phyloP scores from a whole-genome alignment of 2,113 vertebrate species.

The Oceanites oceanicus region DNA sequence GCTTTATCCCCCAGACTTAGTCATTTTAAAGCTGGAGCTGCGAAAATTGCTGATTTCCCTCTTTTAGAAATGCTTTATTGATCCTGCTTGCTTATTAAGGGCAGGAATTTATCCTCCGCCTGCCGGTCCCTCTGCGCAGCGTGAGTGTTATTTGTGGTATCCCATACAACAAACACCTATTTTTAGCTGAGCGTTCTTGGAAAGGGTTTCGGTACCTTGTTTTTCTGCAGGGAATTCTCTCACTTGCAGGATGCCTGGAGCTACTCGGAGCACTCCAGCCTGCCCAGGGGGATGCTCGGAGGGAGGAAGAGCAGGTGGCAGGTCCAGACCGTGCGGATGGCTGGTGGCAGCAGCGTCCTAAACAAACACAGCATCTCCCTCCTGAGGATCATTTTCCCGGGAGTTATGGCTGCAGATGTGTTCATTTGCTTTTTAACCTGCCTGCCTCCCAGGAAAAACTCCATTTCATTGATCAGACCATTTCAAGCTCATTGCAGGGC shows the following conservation, averaged over 20 bases:
- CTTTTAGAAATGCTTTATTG: conserved; percentile 1
- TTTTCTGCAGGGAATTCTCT: neutral
- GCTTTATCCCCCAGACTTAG: neutral
- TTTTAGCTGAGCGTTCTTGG: conserved; percentile 14
- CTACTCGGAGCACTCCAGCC: neutral
- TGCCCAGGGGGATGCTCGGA: neutral
- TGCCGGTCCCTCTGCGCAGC: neutral
- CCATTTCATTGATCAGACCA: neutral
- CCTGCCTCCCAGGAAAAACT: neutral
- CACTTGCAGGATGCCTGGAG: neutral
- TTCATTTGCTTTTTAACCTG: neutral
- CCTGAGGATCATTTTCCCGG: neutral
- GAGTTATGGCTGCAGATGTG: neutral
- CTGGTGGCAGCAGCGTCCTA: neutral
- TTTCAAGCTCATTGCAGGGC: neutral
- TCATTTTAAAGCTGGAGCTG: neutral
- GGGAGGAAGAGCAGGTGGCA: neutral
- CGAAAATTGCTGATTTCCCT: neutral
- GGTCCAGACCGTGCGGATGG: neutral
- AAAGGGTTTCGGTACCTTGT: neutral
- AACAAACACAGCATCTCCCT: neutral
- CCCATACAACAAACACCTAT: conserved; percentile 15
- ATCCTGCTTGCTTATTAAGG: conserved; percentile 14
- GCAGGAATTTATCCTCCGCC: neutral
- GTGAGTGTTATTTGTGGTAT: neutral